phyloP scores from a whole-genome alignment of 1,140 invertebrate species.

The Chymomyza costata region DNA sequence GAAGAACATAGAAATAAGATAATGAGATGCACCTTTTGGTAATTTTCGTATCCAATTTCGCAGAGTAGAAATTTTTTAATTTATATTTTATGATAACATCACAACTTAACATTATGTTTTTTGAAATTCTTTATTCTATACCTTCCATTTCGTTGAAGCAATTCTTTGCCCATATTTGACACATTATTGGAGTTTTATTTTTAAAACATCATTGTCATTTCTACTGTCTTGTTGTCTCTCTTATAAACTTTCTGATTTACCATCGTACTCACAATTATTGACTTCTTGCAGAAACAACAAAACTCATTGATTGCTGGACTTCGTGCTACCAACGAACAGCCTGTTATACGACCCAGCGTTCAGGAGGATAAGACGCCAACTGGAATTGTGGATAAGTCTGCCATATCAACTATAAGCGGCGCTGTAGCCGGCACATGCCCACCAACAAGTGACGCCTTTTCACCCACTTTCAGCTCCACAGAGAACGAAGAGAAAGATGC shows the following conservation, averaged over 20 bases:
- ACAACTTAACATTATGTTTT: too few species aligned
- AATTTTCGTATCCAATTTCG: too few species aligned
- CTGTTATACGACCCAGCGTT: slow-evolving; percentile 77
- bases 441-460: slow-evolving; percentile 68
- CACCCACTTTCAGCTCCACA: slow-evolving; percentile 66
- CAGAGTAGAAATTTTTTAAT: too few species aligned
- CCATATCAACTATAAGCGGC: slow-evolving; percentile 63
- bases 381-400: slow-evolving; percentile 48
- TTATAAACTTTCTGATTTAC: too few species aligned
- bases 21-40: too few species aligned
- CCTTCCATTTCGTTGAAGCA: too few species aligned
- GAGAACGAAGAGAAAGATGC: slow-evolving; percentile 69
- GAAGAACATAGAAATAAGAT: too few species aligned
- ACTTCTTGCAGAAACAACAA: slow-evolving; percentile 87
- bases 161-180: too few species aligned
- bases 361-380: slow-evolving; percentile 77
- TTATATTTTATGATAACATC: too few species aligned
- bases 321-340: slow-evolving; percentile 89
- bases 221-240: not conserved
- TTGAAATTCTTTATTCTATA: too few species aligned
- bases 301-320: slow-evolving; percentile 93
- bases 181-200: not conserved
- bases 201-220: not conserved
- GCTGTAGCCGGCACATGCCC: slow-evolving; percentile 61
- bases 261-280: too few species aligned